phyloP scores from a whole-genome alignment of 2,888 invertebrate species.

The Tetramorium bicarinatum region DNA sequence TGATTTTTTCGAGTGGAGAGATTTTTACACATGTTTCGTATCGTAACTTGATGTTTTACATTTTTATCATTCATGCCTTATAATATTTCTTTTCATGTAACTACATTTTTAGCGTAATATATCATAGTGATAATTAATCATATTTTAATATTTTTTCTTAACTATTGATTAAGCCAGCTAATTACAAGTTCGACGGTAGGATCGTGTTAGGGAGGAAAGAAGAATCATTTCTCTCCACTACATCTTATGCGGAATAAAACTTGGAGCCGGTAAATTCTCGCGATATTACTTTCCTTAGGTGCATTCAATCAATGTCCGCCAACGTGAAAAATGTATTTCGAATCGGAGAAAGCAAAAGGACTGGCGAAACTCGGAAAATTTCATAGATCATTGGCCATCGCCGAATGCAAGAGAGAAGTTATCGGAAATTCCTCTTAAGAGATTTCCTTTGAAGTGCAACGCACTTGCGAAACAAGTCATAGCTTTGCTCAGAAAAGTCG shows the following conservation, averaged over 20 bases:
- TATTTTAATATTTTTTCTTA: neutral
- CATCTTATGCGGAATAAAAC: constrained; percentile 29
- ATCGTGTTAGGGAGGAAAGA: neutral
- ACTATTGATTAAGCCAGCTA: neutral
- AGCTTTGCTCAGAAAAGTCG: neutral
- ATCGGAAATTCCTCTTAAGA: constrained; percentile 35
- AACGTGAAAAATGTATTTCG: constrained; percentile 70
- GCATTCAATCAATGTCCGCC: constrained; percentile 69
- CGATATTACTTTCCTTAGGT: constrained; percentile 65
- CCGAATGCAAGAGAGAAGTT: constrained; percentile 37
- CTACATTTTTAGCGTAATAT: neutral
- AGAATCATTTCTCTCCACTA: neutral
- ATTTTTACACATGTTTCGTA: neutral
- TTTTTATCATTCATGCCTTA: neutral
- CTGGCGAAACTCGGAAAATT: constrained; percentile 40
- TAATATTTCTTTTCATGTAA: neutral
- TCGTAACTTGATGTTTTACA: neutral
- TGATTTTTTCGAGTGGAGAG: neutral
- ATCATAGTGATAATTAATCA: neutral
- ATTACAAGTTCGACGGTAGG: neutral
- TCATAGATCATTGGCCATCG: constrained; percentile 54
- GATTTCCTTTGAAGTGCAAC: constrained; percentile 5
- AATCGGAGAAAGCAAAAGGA: constrained; percentile 58
- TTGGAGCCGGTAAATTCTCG: constrained; percentile 61
- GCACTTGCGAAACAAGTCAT: neutral